Conservation (phyloP, 2,113 vertebrate species). For the Cyprinodon tularosa region DNA sequence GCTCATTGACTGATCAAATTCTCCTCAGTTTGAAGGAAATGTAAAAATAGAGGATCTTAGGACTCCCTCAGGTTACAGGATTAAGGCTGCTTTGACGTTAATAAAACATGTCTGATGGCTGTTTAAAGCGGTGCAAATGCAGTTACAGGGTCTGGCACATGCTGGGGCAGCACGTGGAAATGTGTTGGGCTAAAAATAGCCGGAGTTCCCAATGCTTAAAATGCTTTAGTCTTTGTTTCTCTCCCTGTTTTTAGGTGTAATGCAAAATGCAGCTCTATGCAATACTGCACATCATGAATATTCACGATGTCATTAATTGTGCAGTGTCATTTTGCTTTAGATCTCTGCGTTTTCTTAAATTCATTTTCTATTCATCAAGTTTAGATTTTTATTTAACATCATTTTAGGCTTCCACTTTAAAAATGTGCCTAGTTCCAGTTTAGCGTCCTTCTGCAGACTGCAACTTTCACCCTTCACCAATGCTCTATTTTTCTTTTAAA, state of each 20-base stretch:
- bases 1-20: neutral
- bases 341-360: constrained; percentile 1
- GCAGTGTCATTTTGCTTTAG: neutral
- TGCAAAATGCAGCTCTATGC: constrained; percentile 18
- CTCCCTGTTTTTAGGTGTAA: constrained; percentile 26
- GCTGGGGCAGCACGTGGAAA: constrained; percentile 61
- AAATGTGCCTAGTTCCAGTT: neutral
- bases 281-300: neutral
- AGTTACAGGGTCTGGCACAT: constrained; percentile 66
- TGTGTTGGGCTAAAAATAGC: constrained; percentile 70
- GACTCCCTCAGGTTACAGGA: constrained; percentile 31
- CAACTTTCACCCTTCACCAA: constrained; percentile 12
- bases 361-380: neutral
- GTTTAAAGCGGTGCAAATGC: constrained; percentile 59
- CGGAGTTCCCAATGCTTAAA: constrained; percentile 13
- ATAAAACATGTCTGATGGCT: constrained; percentile 71
- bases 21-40: neutral
- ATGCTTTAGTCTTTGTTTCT: constrained; percentile 41
- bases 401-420: constrained; percentile 18
- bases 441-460: constrained; percentile 1
- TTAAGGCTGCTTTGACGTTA: constrained; percentile 44
- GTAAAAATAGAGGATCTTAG: constrained; percentile 5
- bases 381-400: neutral
- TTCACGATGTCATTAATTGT: neutral
- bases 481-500: neutral